Evolutionary conservation across 1,140 invertebrate genomes (phyloP).

Genomic region (Saccostrea cuccullata): DNA sequence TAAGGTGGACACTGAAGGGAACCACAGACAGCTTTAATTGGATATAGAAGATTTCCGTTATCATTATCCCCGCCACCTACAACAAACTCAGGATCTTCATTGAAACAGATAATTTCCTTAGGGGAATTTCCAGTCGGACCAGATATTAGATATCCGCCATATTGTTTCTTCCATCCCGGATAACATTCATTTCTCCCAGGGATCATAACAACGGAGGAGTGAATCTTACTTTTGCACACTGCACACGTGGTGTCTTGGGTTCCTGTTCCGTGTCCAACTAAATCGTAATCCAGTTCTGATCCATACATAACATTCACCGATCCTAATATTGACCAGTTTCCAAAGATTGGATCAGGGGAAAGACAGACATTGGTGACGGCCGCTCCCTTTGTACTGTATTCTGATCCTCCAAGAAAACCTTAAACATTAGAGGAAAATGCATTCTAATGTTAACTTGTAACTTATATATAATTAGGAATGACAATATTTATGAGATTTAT

Average conservation of each 20-base stretch:
- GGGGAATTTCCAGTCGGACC: slow-evolving; percentile 43
- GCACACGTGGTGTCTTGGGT: slow-evolving; percentile 56
- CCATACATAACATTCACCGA: neutral
- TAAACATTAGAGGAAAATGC: neutral
- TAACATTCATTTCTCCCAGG: slow-evolving; percentile 56
- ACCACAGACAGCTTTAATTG: slow-evolving; percentile 50
- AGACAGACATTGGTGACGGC: slow-evolving; percentile 52
- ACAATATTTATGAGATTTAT: no score
- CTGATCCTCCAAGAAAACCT: slow-evolving; percentile 53
- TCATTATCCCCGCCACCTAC: slow-evolving; percentile 38
- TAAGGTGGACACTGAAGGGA: slow-evolving; percentile 61
- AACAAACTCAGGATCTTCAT: slow-evolving; percentile 48
- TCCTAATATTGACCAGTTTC: neutral
- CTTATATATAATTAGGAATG: neutral
- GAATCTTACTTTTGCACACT: slow-evolving; percentile 48
- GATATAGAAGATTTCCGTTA: slow-evolving; percentile 55
- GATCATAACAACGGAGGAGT: slow-evolving; percentile 54
- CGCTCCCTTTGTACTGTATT: slow-evolving; percentile 25
- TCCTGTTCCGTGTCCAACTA: neutral
- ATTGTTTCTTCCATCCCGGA: slow-evolving; percentile 56
- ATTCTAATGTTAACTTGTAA: neutral
- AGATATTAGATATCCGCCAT: slow-evolving; percentile 56
- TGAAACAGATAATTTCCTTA: slow-evolving; percentile 55
- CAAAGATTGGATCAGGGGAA: slow-evolving; percentile 49
- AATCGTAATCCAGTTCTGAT: slow-evolving; percentile 7